Conservation (phyloP, 2,113 vertebrate genomes). For the Python bivittatus region DNA sequence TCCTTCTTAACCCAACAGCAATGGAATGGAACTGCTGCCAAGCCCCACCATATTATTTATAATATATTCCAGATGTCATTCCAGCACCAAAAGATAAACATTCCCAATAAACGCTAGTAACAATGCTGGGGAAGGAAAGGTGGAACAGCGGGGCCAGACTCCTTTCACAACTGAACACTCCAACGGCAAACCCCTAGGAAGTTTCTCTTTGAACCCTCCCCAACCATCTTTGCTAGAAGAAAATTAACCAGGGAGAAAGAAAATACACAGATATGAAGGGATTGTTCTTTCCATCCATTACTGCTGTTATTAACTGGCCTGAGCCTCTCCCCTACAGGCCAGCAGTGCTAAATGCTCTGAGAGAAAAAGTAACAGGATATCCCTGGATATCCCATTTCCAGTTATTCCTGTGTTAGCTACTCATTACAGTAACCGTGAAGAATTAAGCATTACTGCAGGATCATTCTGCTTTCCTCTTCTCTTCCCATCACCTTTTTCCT, state of each 20-base stretch:
- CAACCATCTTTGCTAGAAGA: background rate
- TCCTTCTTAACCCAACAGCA: background rate
- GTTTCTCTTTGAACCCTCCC: background rate
- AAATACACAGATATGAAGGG: background rate
- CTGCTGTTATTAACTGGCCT: background rate
- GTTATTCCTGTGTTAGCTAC: background rate
- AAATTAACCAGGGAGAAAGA: background rate
- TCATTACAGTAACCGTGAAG: background rate
- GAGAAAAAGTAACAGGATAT: background rate
- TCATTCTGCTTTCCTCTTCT: background rate
- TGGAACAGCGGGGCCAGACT: background rate
- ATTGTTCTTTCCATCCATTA: background rate
- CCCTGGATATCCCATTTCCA: background rate
- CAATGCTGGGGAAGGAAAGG: background rate
- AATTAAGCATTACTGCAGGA: background rate
- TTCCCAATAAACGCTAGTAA: background rate
- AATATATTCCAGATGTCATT: background rate
- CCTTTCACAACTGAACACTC: background rate
- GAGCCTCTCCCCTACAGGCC: background rate
- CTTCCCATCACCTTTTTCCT: background rate
- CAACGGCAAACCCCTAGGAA: background rate
- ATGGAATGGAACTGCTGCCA: background rate
- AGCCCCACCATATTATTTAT: background rate
- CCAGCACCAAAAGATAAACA: background rate
- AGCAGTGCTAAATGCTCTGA: background rate